Evolutionary conservation across 2,888 invertebrate species (phyloP).

Genomic region (Linyphia triangularis): DNA sequence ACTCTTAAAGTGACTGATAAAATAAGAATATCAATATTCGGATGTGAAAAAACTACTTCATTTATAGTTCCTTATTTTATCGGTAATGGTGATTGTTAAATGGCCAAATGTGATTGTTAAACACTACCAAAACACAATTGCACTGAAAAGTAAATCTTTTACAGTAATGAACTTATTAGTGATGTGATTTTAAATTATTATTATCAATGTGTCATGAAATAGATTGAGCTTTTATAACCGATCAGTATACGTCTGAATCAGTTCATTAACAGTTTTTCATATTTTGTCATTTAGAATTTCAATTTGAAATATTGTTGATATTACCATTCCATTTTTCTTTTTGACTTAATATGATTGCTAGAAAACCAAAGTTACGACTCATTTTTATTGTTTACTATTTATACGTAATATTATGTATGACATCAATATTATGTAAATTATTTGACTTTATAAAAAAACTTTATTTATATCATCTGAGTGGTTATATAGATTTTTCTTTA

Average conservation of each 20-base stretch:
- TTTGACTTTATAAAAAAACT: background rate
- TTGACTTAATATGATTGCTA: background rate
- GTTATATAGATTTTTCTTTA: background rate
- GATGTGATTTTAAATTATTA: no score
- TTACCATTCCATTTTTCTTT: background rate
- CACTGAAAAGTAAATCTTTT: no score
- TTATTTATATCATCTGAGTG: background rate
- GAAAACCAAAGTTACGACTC: slow-evolving; percentile 23
- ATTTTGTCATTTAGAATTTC: background rate
- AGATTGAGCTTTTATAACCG: no score
- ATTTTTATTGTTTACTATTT: slow-evolving; percentile 11
- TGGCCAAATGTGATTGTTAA: no score
- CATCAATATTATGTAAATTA: background rate
- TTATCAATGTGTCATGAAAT: no score
- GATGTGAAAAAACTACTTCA: no score
- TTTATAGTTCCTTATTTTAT: no score
- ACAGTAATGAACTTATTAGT: no score
- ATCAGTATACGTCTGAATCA: no score
- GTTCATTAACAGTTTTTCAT: background rate
- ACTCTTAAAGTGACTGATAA: background rate
- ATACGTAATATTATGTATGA: slow-evolving; percentile 5
- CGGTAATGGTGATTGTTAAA: no score
- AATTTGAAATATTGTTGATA: background rate
- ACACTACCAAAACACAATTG: no score
- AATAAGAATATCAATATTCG: background rate